Percentiles rank a stretch among this genome's conserved stretches.
Evolutionary conservation across 1,140 invertebrate genomes (phyloP).

Genomic region (Drosophila fuyamai): DNA sequence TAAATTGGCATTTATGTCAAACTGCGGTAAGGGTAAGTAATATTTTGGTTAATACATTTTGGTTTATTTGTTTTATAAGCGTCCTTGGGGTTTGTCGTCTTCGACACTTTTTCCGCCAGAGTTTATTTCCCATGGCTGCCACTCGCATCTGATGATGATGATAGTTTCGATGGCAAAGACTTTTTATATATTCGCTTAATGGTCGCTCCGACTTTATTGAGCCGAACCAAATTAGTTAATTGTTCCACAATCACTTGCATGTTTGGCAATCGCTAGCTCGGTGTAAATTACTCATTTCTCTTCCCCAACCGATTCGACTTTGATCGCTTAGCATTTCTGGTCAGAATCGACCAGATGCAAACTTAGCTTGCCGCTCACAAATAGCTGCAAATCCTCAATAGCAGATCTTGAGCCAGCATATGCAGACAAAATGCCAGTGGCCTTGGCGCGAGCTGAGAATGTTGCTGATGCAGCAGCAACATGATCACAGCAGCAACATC

Average conservation of each 20-base stretch:
- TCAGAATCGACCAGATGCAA: conserved; percentile 23
- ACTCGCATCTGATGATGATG: conserved; percentile 35
- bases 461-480: conserved; percentile 47
- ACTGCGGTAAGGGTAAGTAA: conserved; percentile 76
- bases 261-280: conserved; percentile 1
- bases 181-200: conserved; percentile 21
- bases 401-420: conserved; percentile 26
- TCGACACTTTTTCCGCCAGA: conserved; percentile 71
- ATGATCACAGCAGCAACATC: conserved; percentile 13
- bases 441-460: conserved; percentile 78
- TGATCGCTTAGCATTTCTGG: conserved; percentile 32
- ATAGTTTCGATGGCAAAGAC: conserved; percentile 10
- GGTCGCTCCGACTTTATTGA: conserved; percentile 44
- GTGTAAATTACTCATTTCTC: conserved; percentile 15
- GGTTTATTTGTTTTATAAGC: conserved; percentile 77
- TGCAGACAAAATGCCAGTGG: conserved; percentile 68
- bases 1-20: conserved; percentile 83
- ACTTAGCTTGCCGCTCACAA: conserved; percentile 29
- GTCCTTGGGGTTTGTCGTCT: conserved; percentile 65
- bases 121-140: conserved; percentile 64
- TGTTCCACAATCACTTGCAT: conserved; percentile 42
- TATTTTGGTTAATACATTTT: conserved; percentile 78
- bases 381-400: conserved; percentile 19
- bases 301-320: conserved; percentile 22
- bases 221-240: conserved; percentile 67